These are phyloP conservation scores for Platycnemis pennipes DNA, from an alignment of 2,888 invertebrate genomes.

Conservation along the genomic window DNA sequence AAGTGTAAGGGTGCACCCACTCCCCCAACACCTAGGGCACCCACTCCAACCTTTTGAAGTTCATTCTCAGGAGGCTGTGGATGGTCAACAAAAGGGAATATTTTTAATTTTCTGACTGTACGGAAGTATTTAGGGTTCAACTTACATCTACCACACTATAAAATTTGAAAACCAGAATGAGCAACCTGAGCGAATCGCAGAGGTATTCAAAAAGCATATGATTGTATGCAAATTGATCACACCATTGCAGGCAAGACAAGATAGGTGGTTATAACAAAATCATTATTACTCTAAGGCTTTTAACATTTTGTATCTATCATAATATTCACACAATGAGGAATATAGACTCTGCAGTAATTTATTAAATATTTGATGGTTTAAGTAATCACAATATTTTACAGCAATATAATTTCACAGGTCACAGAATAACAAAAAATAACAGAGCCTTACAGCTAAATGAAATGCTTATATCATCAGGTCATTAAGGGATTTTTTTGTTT, in stretches of 20 bases:
- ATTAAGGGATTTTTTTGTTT: no score
- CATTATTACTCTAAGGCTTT: no score
- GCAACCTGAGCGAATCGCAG: not conserved
- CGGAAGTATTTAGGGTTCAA: not conserved
- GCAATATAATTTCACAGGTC: no score
- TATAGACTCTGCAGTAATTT: no score
- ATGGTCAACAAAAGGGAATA: slow-evolving; percentile 30
- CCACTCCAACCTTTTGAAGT: slow-evolving; percentile 90
- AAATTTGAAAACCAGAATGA: not conserved
- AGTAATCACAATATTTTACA: no score
- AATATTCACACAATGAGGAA: no score
- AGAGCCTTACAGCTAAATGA: no score
- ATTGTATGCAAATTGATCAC: not conserved
- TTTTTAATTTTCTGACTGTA: not conserved
- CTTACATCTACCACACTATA: not conserved
- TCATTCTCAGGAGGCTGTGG: slow-evolving; percentile 96
- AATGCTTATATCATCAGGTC: no score
- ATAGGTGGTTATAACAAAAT: not conserved
- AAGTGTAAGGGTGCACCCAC: slow-evolving; percentile 80
- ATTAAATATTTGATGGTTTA: no score
- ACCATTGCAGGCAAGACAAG: not conserved
- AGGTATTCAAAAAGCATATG: not conserved
- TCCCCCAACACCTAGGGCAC: slow-evolving; percentile 75
- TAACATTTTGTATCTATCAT: no score
- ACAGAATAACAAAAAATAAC: no score